Percentiles rank a stretch among this genome's conserved stretches.
phyloP scores from a whole-genome alignment of 2,888 invertebrate species.

The Sipha maydis region DNA sequence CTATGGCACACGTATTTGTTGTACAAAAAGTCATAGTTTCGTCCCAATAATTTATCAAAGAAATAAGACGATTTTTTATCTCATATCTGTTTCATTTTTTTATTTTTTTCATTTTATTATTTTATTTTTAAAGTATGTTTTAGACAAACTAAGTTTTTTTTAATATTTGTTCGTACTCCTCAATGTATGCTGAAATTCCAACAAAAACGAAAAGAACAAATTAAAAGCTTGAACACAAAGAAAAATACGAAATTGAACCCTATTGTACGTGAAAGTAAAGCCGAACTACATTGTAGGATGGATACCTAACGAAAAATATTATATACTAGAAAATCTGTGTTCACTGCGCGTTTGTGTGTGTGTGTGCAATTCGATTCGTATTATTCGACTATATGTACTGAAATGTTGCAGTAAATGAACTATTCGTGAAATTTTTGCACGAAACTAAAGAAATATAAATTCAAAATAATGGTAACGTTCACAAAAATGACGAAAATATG shows the following conservation, averaged over 20 bases:
- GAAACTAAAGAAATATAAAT: not conserved
- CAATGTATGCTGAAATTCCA: not conserved
- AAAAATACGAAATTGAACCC: not conserved
- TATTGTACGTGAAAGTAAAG: not conserved
- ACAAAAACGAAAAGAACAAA: not conserved
- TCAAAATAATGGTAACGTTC: no score
- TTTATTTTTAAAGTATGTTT: not conserved
- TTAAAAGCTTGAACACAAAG: not conserved
- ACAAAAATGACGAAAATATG: no score
- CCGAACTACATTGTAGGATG: not conserved
- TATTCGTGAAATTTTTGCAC: not conserved
- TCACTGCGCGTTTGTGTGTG: not conserved
- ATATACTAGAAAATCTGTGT: not conserved
- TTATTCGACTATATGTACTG: not conserved
- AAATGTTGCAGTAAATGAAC: not conserved
- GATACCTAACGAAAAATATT: not conserved
- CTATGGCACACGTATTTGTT: not conserved
- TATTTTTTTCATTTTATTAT: not conserved
- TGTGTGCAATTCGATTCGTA: not conserved
- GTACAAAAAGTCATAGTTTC: not conserved
- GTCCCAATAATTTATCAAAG: not conserved
- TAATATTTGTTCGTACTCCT: not conserved
- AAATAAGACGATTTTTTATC: not conserved
- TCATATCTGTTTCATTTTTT: not conserved
- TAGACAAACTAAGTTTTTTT: not conserved